Evolutionary conservation across 2,888 invertebrate species (phyloP), one percentile per base, ranked within the genome.

Genomic region (Drosophila paranaensis): DNA sequence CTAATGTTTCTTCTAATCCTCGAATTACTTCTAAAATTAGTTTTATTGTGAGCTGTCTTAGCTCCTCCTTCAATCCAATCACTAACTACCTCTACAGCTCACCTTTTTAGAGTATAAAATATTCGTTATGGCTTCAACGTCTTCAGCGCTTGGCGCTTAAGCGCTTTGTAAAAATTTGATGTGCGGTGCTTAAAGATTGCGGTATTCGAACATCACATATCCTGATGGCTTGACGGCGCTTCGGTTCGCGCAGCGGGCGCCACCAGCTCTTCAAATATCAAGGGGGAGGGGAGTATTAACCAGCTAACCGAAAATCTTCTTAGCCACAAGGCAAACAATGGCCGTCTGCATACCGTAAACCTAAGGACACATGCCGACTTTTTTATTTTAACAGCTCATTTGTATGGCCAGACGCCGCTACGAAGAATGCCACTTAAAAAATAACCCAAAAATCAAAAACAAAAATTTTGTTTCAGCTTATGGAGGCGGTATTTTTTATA

Each of bases 351-450:
- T 71, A 65, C 51, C 50, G 54, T 48, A 48, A 53, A 53, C 57
- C 54, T 42, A 75, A 83, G 82, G 88, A 89, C 84, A 55, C 87
- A 89, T 79, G 88, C 81, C 61, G 89, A 50, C 69, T 77, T 87
- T 84, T 84, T 89, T 89, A 84, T 74, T 87, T 87, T 71, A 89
- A 89, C 89, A 87, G 84, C 84, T 81, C 87, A 79, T 88, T 86
- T 76, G 64, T 74, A 46, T 42, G 62, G 37, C 58, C 16, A 51
- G 43, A 8, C 55, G 20, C 39, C 46, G 30, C 56, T 51, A 68
- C 77, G 77, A 70, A 81, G 82, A 73, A 73, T 63, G 70, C 80
- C 79, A 76, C 77, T 87, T 73, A 56, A 79, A 72, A 45, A 56
- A 35, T 10, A 62, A 48, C 53, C 45, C 43, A 27, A 27, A 46